Conservation (phyloP, 2,888 invertebrate genomes). For the Chrysolina oricalcia region DNA sequence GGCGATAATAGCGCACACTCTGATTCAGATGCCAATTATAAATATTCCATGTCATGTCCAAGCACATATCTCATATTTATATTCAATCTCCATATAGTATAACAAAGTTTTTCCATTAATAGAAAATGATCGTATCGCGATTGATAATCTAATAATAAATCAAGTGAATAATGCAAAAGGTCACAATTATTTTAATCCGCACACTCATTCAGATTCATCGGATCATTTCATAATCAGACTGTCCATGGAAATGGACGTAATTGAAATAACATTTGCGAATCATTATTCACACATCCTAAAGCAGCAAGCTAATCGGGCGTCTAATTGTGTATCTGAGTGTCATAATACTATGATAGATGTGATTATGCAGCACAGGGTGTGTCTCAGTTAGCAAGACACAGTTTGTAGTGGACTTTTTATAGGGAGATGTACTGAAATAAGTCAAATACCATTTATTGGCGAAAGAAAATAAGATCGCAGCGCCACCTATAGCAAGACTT, state of each 20-base stretch:
- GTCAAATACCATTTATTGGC: too few species aligned
- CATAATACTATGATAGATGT: background rate
- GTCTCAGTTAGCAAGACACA: background rate
- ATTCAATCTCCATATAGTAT: background rate
- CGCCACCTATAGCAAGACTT: too few species aligned
- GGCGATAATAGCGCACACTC: too few species aligned
- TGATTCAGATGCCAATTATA: too few species aligned
- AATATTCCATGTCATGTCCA: too few species aligned
- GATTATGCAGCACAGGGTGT: background rate
- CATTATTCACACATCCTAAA: slow-evolving; percentile 17
- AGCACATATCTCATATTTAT: too few species aligned
- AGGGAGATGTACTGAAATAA: too few species aligned
- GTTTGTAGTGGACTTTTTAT: too few species aligned
- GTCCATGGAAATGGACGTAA: background rate
- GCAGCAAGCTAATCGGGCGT: background rate
- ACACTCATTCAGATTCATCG: slow-evolving; percentile 8
- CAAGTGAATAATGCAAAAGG: slow-evolving; percentile 4
- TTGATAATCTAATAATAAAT: background rate
- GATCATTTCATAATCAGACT: background rate
- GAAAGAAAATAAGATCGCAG: too few species aligned
- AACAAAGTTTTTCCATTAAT: slow-evolving; percentile 1
- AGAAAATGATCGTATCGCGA: background rate
- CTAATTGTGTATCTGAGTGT: background rate
- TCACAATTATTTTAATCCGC: slow-evolving; percentile 11
- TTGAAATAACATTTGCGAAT: slow-evolving; percentile 5